Evolutionary conservation across 64 coral and sea anemone genomes (phyloP), one percentile per base, ranked within the genome.

Genomic region (Actinia equina): DNA sequence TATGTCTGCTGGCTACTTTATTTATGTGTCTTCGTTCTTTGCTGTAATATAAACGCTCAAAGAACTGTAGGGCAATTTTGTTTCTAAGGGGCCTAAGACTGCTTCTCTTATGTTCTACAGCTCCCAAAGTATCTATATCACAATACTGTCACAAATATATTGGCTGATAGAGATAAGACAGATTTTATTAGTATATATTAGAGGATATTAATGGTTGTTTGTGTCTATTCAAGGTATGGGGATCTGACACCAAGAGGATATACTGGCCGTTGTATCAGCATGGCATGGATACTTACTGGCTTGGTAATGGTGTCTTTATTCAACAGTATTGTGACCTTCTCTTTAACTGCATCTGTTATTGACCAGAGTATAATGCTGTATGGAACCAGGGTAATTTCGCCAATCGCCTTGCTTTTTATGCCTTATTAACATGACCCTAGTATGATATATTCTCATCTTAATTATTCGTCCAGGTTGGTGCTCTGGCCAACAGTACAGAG

Each of bases 211-310:
- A 22, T 86, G 20, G 67, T 4, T 46, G 27, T 70, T 17, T 30
- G 43, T 14, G 12, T 43, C 25, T 19, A 4, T 58, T 71, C 4
- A 16, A 89, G 88, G 3, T 89, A 82, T 89, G 88, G 88, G 46
- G 88, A 89, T 18, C 82, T 62, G 54, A 43, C 49, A 11, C 88
- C 88, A 43, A 16, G 17, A 25, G 5, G 22, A 56, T 41, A 27
- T 45, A 51, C 52, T 49, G 59, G 77, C 42, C 57, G 79, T 19
- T 41, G 82, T 2, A 49, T 89, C 77, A 17, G 77, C 4, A 83
- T 89, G 5, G 20, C 83, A 19, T 89, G 78, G 78, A 83, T 89
- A 57, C 22, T 89, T 6, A 22, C 59, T 12, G 88, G 88, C 56
- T n/a, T 89, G 59, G 78, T 83, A 45, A 55, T 89, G 2, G 41